Conservation (phyloP, 2,797 vertebrate species). For the Paguma larvata region DNA sequence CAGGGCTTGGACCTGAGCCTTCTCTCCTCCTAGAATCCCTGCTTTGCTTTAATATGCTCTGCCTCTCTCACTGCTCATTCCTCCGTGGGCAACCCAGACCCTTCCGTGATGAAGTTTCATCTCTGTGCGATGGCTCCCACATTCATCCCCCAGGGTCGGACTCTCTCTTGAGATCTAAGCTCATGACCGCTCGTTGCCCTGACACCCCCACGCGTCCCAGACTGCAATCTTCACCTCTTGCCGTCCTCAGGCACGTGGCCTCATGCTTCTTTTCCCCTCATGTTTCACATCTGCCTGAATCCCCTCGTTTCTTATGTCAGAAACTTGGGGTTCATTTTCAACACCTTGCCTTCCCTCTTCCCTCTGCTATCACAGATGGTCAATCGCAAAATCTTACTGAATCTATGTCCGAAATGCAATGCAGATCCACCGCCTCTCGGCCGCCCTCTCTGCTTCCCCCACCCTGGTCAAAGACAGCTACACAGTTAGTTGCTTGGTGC, state of each 20-base stretch:
- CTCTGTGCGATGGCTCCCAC: fast-evolving
- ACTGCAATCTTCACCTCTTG: neutral
- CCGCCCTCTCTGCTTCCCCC: neutral
- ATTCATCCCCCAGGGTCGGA: neutral
- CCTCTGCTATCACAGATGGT: neutral
- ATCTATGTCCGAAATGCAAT: neutral
- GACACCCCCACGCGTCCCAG: neutral
- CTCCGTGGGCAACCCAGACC: neutral
- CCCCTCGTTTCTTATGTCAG: neutral
- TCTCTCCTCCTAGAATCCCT: neutral
- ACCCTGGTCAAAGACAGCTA: neutral
- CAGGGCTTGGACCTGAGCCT: fast-evolving
- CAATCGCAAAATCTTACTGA: neutral
- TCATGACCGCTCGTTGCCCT: neutral
- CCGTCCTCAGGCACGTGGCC: neutral
- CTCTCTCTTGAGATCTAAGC: neutral
- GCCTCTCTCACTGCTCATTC: neutral
- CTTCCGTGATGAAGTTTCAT: neutral
- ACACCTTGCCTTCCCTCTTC: neutral
- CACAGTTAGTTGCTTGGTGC: fast-evolving
- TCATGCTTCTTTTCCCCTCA: neutral
- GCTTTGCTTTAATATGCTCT: neutral
- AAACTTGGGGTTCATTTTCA: neutral
- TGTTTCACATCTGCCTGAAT: neutral
- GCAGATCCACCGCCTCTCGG: no score